These are phyloP conservation scores for Decapterus maruadsi DNA, from an alignment of 2,797 vertebrate species.

Conservation along the genomic window DNA sequence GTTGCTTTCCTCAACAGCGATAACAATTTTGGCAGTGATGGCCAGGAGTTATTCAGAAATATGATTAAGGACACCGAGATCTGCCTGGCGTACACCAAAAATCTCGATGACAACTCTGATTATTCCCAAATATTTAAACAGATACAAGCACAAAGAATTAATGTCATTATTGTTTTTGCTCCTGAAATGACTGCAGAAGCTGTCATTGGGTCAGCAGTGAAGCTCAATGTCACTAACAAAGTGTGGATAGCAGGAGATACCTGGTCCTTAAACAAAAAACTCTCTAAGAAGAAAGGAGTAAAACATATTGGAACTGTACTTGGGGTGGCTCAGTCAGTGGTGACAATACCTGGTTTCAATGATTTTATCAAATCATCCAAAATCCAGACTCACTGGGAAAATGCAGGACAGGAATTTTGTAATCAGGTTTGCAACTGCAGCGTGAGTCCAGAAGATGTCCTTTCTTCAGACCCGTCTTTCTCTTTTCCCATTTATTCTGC, in stretches of 20 bases:
- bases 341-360: constrained; percentile 75
- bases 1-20: constrained; percentile 84
- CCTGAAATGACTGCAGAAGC: neutral
- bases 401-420: constrained; percentile 37
- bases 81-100: constrained; percentile 84
- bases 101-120: constrained; percentile 53
- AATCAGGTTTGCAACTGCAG: constrained; percentile 82
- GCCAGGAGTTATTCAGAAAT: constrained; percentile 71
- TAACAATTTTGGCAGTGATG: constrained; percentile 76
- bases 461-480: constrained; percentile 62
- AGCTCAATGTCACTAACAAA: constrained; percentile 80
- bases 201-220: constrained; percentile 82
- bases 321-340: constrained; percentile 79
- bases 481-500: constrained; percentile 84
- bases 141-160: constrained; percentile 68
- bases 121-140: constrained; percentile 66
- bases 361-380: constrained; percentile 72
- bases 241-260: constrained; percentile 89
- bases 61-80: constrained; percentile 56
- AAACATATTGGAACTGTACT: constrained; percentile 83
- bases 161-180: constrained; percentile 83
- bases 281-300: constrained; percentile 76
- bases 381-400: neutral
- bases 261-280: constrained; percentile 81
- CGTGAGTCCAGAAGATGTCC: constrained; percentile 27